These are phyloP conservation scores for Ceratosolen fusciceps DNA, from an alignment of 1,140 invertebrate genomes.

Conservation along the genomic window DNA sequence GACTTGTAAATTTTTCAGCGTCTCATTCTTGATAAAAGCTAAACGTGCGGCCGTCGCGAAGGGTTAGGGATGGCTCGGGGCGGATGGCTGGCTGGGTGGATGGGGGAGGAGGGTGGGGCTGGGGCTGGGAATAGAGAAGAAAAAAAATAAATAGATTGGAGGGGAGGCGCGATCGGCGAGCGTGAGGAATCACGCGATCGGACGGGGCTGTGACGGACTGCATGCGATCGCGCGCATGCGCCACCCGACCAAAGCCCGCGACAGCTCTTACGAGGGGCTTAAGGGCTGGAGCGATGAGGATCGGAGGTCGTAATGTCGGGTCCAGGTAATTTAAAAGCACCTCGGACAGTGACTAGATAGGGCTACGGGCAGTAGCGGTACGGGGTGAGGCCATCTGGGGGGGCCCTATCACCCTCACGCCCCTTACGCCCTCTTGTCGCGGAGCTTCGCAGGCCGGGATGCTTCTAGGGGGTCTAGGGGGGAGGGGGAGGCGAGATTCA, in stretches of 20 bases:
- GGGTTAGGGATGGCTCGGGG: too few relatives aligned
- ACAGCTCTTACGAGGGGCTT: neutral
- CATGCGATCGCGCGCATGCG: neutral
- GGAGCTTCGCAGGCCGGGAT: constrained; percentile 29
- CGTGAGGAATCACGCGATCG: constrained; percentile 13
- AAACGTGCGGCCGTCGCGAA: neutral
- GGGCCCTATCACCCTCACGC: constrained; percentile 15
- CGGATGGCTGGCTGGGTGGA: too few relatives aligned
- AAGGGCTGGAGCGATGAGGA: constrained; percentile 50
- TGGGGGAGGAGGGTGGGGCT: too few relatives aligned
- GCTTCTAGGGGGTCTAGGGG: neutral
- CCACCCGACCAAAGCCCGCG: neutral
- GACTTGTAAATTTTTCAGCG: neutral
- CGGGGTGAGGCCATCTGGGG: too few relatives aligned
- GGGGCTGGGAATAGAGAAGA: too few relatives aligned
- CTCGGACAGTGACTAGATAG: neutral
- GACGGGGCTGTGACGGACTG: neutral
- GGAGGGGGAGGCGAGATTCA: neutral
- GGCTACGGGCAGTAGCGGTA: neutral
- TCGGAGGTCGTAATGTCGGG: constrained; percentile 59
- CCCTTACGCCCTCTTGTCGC: neutral
- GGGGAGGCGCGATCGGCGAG: neutral
- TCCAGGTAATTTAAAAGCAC: constrained; percentile 68
- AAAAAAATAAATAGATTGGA: constrained; percentile 19
- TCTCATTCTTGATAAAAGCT: neutral